These are phyloP conservation scores for Mesitornis unicolor DNA, from an alignment of 2,113 vertebrate species.

Conservation along the genomic window DNA sequence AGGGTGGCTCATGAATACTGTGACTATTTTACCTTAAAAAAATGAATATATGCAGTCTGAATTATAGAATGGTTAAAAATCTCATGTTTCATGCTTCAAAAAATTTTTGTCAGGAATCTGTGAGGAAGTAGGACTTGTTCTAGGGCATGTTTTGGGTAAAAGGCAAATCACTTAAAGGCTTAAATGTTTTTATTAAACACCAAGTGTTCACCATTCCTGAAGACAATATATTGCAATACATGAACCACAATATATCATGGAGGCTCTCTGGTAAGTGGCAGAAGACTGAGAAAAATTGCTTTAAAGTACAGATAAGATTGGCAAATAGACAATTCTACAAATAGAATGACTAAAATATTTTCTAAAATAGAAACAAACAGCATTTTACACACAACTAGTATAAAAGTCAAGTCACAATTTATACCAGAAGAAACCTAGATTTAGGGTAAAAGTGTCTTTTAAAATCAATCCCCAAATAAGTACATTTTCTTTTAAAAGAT, in stretches of 20 bases:
- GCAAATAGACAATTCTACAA: too few relatives aligned
- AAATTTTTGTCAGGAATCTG: not conserved
- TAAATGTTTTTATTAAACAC: not conserved
- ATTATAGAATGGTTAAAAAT: not conserved
- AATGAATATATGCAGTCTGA: not conserved
- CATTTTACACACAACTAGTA: rapidly evolving
- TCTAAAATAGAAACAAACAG: not conserved
- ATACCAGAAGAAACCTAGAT: not conserved
- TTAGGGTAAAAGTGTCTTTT: not conserved
- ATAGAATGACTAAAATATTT: not conserved
- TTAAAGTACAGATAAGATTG: not conserved
- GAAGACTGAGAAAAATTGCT: not conserved
- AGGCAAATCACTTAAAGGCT: not conserved
- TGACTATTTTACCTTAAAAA: not conserved
- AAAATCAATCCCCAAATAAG: not conserved
- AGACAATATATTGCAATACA: not conserved
- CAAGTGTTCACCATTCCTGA: not conserved
- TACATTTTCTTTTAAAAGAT: not conserved
- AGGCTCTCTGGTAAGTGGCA: not conserved
- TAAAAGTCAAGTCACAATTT: not conserved
- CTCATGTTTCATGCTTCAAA: not conserved
- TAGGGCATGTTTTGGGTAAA: not conserved
- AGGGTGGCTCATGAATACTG: not conserved
- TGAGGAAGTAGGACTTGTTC: not conserved
- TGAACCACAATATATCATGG: not conserved